Conservation (phyloP, 2,113 vertebrate genomes). For the Lathamus discolor region DNA sequence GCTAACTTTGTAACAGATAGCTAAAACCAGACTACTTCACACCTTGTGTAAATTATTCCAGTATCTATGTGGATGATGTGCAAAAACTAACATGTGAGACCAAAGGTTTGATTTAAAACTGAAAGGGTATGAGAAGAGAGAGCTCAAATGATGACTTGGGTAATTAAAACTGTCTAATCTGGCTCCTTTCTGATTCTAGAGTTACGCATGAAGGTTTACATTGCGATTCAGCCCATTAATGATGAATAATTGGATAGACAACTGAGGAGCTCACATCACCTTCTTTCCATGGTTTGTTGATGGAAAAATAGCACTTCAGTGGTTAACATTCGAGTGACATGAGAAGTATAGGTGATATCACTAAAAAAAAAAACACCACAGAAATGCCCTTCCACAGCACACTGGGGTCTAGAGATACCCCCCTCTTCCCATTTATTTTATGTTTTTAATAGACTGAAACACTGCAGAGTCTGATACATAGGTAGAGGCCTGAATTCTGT, state of each 20-base stretch:
- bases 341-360: not conserved
- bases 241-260: not conserved
- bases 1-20: conserved; percentile 62
- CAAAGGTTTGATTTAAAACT: not conserved
- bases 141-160: not conserved
- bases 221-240: not conserved
- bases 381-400: not conserved
- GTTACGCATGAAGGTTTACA: not conserved
- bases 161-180: not conserved
- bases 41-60: conserved; percentile 31
- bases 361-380: not conserved
- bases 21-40: conserved; percentile 65
- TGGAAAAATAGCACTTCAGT: not conserved
- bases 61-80: not conserved
- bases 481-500: not conserved
- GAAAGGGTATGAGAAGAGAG: not conserved
- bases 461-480: not conserved
- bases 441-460: not conserved
- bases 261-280: not conserved
- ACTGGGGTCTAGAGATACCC: not conserved
- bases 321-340: not conserved
- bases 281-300: not conserved
- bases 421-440: not conserved
- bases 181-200: not conserved
- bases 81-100: not conserved